phyloP scores from a whole-genome alignment of 2,797 vertebrate genomes.

The Pipistrellus kuhlii region DNA sequence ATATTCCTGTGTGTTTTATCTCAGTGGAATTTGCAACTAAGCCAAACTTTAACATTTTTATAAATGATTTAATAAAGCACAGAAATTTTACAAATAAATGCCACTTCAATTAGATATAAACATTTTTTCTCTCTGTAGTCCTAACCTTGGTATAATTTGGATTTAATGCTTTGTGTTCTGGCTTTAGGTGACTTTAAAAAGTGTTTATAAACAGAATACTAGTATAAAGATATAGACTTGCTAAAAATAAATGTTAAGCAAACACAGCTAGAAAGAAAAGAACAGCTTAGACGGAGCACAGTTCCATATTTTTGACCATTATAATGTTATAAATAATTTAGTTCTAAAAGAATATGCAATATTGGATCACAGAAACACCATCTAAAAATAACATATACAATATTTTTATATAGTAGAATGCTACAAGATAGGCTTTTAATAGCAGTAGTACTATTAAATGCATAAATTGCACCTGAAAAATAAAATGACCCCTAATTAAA shows the following conservation, averaged over 20 bases:
- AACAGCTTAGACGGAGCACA: not conserved
- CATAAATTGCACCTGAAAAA: constrained; percentile 11
- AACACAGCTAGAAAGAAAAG: not conserved
- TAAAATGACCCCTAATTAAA: constrained; percentile 17
- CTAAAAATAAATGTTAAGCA: not conserved
- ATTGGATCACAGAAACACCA: not conserved
- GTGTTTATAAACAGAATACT: constrained; percentile 26
- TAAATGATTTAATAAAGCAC: constrained; percentile 23
- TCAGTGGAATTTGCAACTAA: constrained; percentile 9
- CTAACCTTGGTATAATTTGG: constrained; percentile 9
- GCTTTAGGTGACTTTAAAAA: not conserved
- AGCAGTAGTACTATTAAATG: constrained; percentile 33
- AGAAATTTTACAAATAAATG: constrained; percentile 47
- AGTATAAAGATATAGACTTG: not conserved
- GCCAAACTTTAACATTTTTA: not conserved
- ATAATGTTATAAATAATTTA: constrained; percentile 9
- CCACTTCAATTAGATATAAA: constrained; percentile 5
- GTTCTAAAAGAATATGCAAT: constrained; percentile 17
- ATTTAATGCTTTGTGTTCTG: not conserved
- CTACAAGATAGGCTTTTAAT: not conserved
- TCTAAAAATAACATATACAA: not conserved
- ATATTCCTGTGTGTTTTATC: not conserved
- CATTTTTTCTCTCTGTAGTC: not conserved
- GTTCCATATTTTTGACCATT: not conserved
- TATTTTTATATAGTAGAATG: constrained; percentile 24